A percentile compares a stretch with the other conserved stretches of the same genome.
Conservation (phyloP, 92 coral and sea anemone species). For the Phenganax marumi region DNA sequence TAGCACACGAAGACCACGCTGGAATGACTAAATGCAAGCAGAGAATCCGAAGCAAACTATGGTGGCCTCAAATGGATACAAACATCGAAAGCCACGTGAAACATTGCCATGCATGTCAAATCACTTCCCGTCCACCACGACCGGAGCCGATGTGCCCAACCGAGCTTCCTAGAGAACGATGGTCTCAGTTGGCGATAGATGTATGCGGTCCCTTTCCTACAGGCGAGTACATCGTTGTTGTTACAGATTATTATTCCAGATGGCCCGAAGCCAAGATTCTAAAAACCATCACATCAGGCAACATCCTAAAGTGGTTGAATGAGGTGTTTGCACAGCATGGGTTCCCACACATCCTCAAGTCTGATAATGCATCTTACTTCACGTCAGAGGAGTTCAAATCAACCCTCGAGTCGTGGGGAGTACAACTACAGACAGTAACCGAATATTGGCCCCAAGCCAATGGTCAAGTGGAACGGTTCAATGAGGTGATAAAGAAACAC, state of each 20-base stretch:
- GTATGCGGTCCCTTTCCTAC: slow-evolving; percentile 63
- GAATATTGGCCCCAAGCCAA: slow-evolving; percentile 62
- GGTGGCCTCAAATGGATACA: too few relatives aligned
- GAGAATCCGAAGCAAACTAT: too few relatives aligned
- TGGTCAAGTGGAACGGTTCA: slow-evolving; percentile 52
- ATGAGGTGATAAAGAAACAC: slow-evolving; percentile 43
- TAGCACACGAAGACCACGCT: too few relatives aligned
- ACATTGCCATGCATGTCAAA: slow-evolving; percentile 36
- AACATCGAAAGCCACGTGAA: slow-evolving; percentile 22
- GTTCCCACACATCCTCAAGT: too few relatives aligned
- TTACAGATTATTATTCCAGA: slow-evolving; percentile 50
- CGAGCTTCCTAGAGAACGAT: slow-evolving; percentile 47
- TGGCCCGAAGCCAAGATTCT: slow-evolving; percentile 60
- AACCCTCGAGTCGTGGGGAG: slow-evolving; percentile 55
- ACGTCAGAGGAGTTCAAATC: slow-evolving; percentile 50
- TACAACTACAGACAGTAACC: too few relatives aligned
- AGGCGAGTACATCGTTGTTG: too few relatives aligned
- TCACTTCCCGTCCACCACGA: slow-evolving; percentile 25
- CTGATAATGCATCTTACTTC: slow-evolving; percentile 59
- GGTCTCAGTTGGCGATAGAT: slow-evolving; percentile 49
- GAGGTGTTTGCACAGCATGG: too few relatives aligned
- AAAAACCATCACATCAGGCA: too few relatives aligned
- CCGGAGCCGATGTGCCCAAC: slow-evolving; percentile 52
- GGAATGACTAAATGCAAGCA: too few relatives aligned
- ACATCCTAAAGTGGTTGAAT: slow-evolving; percentile 43